Base-by-base conservation (phyloP, 2,113 vertebrate species). In the Alaudala cheleensis region DNA sequence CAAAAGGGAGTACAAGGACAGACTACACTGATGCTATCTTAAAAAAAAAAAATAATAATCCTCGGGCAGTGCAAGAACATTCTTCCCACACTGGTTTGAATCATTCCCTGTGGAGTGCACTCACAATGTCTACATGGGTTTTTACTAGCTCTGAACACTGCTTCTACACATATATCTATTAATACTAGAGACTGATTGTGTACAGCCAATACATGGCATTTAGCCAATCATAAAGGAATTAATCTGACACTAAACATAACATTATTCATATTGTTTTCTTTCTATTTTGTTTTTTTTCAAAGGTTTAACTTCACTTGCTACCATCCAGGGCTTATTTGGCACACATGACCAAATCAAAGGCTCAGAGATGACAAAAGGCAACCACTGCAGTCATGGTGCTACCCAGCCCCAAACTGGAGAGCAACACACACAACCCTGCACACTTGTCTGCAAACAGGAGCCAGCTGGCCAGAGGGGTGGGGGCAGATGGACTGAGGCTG, bases 61-160 rank as follows among this genome's bases (percentile, higher is more conserved):
- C 44, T 81, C 69, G 45, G 7, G 22, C 11, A 58, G 47, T 39
- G 22, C 5, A 31, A 24, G 40, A 25, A 58, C 10, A 20, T 50
- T 65, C 26, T 25, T 53, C 16, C 79, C 34, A 34, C 12, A 29
- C 7, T 57, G 82, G 13, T 71, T 26, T 37, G 40, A 87, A 28
- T 15, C 10, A 21, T 40, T 33, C 24, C 42, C 62, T 29, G 9
- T 25, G 37, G 29, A 37, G 6, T 22, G 82, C 31, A 33, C 11
- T 25, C 2, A 0, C 40, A 12, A 1, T 6, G 6, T 14, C 62
- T 51, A 74, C 9, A 13, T 1, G 3, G 5, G 0, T 6, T 51
- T 77, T 67, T 25, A 60, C 12, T 17, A 60, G 49, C 16, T 79
- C 28, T 66, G 33, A 44, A 26, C 28, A 12, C 37, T 61, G 14